phyloP scores from a whole-genome alignment of 2,113 vertebrate genomes.

The Myrmophylax atrothorax region DNA sequence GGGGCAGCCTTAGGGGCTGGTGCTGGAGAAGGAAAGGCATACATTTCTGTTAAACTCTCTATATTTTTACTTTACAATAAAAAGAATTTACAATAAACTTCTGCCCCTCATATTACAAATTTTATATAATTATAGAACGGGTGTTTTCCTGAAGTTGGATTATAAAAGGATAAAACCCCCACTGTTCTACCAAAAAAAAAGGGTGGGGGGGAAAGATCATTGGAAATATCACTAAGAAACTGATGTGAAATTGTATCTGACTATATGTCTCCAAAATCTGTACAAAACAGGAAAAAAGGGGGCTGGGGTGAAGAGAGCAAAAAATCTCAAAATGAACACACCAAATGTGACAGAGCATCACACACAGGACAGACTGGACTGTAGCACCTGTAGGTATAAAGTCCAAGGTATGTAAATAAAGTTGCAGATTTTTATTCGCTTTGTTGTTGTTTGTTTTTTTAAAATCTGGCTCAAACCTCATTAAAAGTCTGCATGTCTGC shows the following conservation, averaged over 20 bases:
- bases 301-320: not conserved
- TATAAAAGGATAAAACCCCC: not conserved
- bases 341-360: conserved; percentile 28
- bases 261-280: conserved; percentile 35
- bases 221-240: conserved; percentile 17
- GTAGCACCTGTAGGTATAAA: conserved; percentile 65
- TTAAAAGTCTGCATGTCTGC: not conserved
- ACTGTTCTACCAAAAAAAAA: not conserved
- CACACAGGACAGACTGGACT: not conserved
- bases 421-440: not conserved
- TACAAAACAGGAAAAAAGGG: conserved; percentile 13
- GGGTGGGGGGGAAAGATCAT: not conserved
- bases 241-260: not conserved
- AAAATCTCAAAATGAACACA: not conserved
- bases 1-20: not conserved
- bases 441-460: not conserved
- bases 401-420: conserved; percentile 37
- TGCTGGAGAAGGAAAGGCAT: conserved; percentile 28
- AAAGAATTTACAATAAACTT: conserved; percentile 65
- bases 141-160: conserved; percentile 36
- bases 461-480: not conserved
- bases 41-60: conserved; percentile 67
- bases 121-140: conserved; percentile 43
- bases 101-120: conserved; percentile 58
- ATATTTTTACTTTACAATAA: conserved; percentile 71